Conservation (phyloP, 2,888 invertebrate species). For the Thelaira solivaga region DNA sequence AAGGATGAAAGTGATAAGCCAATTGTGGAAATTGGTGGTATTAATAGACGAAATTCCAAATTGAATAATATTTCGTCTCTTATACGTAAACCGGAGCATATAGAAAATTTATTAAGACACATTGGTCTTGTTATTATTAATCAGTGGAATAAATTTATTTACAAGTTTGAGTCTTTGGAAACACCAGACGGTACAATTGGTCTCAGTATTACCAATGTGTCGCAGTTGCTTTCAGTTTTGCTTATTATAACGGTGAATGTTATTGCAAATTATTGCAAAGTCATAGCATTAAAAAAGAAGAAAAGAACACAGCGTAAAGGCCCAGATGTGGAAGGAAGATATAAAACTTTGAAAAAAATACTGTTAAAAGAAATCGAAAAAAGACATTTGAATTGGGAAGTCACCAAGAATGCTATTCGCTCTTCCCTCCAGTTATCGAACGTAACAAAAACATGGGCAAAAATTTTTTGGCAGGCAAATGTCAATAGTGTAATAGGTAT, state of each 20-base stretch:
- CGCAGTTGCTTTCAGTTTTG: slow-evolving; percentile 79
- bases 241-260: slow-evolving; percentile 83
- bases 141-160: slow-evolving; percentile 88
- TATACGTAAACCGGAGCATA: slow-evolving; percentile 80
- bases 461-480: slow-evolving; percentile 72
- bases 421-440: slow-evolving; percentile 77
- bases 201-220: slow-evolving; percentile 69
- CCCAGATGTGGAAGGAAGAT: slow-evolving; percentile 62
- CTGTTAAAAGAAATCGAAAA: slow-evolving; percentile 74
- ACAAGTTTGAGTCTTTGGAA: slow-evolving; percentile 87
- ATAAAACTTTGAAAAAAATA: slow-evolving; percentile 68
- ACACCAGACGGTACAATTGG: slow-evolving; percentile 78
- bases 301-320: slow-evolving; percentile 64
- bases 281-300: slow-evolving; percentile 57
- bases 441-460: slow-evolving; percentile 71
- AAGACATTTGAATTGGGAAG: slow-evolving; percentile 74
- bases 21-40: slow-evolving; percentile 65
- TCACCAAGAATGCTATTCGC: slow-evolving; percentile 74
- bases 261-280: slow-evolving; percentile 80
- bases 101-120: slow-evolving; percentile 83
- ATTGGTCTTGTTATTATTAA: slow-evolving; percentile 84
- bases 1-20: slow-evolving; percentile 69
- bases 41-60: slow-evolving; percentile 48
- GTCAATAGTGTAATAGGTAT: slow-evolving; percentile 68
- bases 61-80: slow-evolving; percentile 78